Evolutionary conservation across 1,140 invertebrate species (phyloP).

Genomic region (Tetragonula clypearis): DNA sequence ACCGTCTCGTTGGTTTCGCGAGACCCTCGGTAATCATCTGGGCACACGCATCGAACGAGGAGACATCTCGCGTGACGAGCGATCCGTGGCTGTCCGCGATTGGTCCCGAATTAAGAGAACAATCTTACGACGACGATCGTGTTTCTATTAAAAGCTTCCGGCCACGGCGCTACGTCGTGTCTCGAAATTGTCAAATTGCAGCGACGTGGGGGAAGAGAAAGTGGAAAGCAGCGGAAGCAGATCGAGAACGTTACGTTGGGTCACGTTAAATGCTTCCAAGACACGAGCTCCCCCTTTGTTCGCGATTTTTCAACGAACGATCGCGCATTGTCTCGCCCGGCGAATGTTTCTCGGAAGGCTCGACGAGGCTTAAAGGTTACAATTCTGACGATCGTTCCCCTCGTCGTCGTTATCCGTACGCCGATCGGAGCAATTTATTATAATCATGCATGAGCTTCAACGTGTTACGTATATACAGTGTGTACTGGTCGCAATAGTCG

Average conservation of each 20-base stretch:
- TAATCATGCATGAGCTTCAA: constrained; percentile 64
- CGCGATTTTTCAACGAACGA: constrained; percentile 54
- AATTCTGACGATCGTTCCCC: constrained; percentile 59
- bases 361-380: constrained; percentile 56
- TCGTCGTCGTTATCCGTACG: constrained; percentile 46
- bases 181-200: constrained; percentile 21
- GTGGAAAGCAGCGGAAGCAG: background rate
- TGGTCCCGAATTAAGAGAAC: constrained; percentile 35
- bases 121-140: constrained; percentile 10
- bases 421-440: constrained; percentile 67
- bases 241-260: background rate
- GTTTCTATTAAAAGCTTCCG: constrained; percentile 18
- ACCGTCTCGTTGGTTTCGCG: constrained; percentile 32
- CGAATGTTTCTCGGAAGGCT: constrained; percentile 55
- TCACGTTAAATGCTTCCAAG: constrained; percentile 25
- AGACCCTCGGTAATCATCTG: constrained; percentile 33
- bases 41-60: constrained; percentile 2
- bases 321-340: constrained; percentile 51
- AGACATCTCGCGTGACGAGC: constrained; percentile 48
- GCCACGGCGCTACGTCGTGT: background rate
- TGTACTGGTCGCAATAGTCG: constrained; percentile 33
- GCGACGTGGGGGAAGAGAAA: background rate
- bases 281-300: constrained; percentile 56
- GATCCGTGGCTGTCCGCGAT: background rate
- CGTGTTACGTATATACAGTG: constrained; percentile 35